Evolutionary conservation across 2,888 invertebrate genomes (phyloP), one percentile per base, ranked within the genome.

Genomic region (Callyntrura guangdongensis): DNA sequence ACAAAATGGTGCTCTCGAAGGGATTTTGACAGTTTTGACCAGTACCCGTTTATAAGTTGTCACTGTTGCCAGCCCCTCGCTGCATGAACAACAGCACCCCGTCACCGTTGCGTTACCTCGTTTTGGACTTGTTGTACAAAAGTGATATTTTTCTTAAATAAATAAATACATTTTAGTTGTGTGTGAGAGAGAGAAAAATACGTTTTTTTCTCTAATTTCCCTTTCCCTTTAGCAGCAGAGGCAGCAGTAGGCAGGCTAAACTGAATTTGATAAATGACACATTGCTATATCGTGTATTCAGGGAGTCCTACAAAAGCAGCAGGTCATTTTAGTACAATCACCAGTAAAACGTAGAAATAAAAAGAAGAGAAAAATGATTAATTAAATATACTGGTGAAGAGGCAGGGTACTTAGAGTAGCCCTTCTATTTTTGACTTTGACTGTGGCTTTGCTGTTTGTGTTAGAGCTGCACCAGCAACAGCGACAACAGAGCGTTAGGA

Each of bases 301-400:
- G 53, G 77, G 77, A 79, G 77, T 79, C 22, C 77, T 79, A 79
- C 49, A 79, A 79, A 79, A 49, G 36, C 77, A 79, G 77, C 77
- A 79, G 77, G 77, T 56, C 53, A 17, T 25, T n/a, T n/a, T 5
- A 79, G 25, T 53, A 56, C 49, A 20, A 47, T 5, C 25, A 56
- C 20, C 49, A 20, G 9, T 8, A 17, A 49, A 53, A 27, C 36
- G 36, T 36, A 56, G 79, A 59, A 27, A 59, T 59, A 81, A 81
- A 81, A 27, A 25, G 36, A 14, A 11, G 74, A 49, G 12, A 81
- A 56, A 81, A 59, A 59, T 81, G 59, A 81, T 81, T 81, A 81
- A 79, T 79, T 79, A 27, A 81, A 14, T 9, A 64, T 64, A 64
- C 14, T 79, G 36, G 36, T 36, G 36, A 36, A 36, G 36, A 36